Evolutionary conservation across 2,888 invertebrate genomes (phyloP).

Genomic region (Cataglyphis albicans): DNA sequence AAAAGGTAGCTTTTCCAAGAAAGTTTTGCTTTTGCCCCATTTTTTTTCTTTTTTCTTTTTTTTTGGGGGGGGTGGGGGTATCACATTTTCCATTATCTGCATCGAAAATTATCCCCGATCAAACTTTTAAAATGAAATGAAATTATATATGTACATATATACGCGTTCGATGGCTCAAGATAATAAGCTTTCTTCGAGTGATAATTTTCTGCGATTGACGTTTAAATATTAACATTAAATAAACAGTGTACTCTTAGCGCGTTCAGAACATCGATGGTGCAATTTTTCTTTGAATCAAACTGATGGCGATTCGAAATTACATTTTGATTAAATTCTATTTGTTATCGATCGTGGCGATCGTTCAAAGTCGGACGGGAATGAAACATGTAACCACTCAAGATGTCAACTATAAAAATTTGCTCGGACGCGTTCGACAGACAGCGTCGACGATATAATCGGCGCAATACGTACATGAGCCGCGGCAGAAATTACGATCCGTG

Average conservation of each 20-base stretch:
- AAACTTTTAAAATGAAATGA: conserved; percentile 7
- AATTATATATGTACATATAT: conserved; percentile 5
- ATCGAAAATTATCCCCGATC: neutral
- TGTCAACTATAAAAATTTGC: conserved; percentile 54
- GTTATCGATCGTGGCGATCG: conserved; percentile 38
- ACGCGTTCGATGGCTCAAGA: neutral
- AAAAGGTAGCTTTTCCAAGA: neutral
- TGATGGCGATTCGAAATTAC: conserved; percentile 35
- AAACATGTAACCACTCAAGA: conserved; percentile 43
- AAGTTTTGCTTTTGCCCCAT: neutral
- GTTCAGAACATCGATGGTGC: neutral
- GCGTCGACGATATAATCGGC: conserved; percentile 43
- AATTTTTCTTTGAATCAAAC: conserved; percentile 30
- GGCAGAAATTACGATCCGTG: conserved; percentile 47
- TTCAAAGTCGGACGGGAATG: conserved; percentile 27
- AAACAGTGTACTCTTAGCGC: neutral
- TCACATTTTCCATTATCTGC: neutral
- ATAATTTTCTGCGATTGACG: conserved; percentile 6
- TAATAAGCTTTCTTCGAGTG: conserved; percentile 23
- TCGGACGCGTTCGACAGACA: conserved; percentile 34
- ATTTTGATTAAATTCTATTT: conserved; percentile 48
- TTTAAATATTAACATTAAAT: conserved; percentile 29
- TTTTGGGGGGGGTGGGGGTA: neutral
- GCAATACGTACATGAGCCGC: conserved; percentile 40
- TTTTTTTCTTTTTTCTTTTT: too few relatives aligned